Percentiles rank a stretch among this genome's conserved stretches.
phyloP scores from a whole-genome alignment of 2,888 invertebrate species.

The Odontocolon sp. region DNA sequence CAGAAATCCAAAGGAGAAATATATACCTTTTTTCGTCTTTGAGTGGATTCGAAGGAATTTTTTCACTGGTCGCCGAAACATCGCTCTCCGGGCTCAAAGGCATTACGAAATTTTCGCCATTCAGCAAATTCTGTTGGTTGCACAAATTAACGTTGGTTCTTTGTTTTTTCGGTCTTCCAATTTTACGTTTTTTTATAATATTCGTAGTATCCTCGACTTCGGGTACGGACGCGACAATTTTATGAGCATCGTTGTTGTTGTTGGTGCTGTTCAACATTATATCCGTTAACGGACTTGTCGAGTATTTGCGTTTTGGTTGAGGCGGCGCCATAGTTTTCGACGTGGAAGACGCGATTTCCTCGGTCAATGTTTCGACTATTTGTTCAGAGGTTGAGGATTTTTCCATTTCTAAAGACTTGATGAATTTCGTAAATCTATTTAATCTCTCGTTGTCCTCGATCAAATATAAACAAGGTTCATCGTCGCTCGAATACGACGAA shows the following conservation, averaged over 20 bases:
- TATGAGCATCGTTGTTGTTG: constrained; percentile 74
- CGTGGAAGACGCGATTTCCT: constrained; percentile 62
- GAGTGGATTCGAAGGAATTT: constrained; percentile 68
- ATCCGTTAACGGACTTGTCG: constrained; percentile 73
- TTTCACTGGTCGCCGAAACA: constrained; percentile 78
- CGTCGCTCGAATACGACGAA: constrained; percentile 38
- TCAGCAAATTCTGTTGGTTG: constrained; percentile 68
- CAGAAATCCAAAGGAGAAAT: neutral
- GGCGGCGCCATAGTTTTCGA: constrained; percentile 72
- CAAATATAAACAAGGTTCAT: constrained; percentile 74
- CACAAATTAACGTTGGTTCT: constrained; percentile 64
- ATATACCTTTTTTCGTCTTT: constrained; percentile 77
- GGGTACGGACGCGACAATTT: constrained; percentile 49
- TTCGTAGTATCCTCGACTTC: constrained; percentile 63
- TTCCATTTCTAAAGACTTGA: constrained; percentile 67
- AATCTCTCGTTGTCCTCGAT: constrained; percentile 69
- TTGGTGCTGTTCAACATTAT: constrained; percentile 73
- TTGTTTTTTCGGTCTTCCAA: constrained; percentile 72
- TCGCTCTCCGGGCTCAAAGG: constrained; percentile 81
- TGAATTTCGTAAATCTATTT: constrained; percentile 70
- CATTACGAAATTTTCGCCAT: constrained; percentile 79
- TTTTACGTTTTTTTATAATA: constrained; percentile 70
- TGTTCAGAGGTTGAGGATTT: constrained; percentile 28
- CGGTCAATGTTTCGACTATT: neutral
- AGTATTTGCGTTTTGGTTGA: constrained; percentile 69